phyloP scores from a whole-genome alignment of 92 coral and sea anemone genomes.

The Zoanthus sociatus region DNA sequence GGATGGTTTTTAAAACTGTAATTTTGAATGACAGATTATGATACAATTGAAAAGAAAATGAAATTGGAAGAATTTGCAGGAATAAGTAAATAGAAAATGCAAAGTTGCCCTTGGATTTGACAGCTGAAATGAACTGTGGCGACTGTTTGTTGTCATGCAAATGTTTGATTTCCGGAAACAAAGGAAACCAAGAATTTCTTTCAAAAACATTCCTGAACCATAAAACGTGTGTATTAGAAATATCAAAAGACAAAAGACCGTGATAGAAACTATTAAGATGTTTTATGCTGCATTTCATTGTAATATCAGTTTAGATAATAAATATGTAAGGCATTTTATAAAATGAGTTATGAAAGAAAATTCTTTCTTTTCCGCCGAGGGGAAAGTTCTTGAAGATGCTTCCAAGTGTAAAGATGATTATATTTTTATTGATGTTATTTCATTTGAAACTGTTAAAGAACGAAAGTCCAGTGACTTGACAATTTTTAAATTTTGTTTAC shows the following conservation, averaged over 20 bases:
- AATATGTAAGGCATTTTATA: not conserved
- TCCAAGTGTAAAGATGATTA: not conserved
- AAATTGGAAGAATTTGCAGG: not conserved
- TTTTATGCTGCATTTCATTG: not conserved
- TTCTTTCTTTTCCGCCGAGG: not conserved
- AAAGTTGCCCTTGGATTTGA: constrained; percentile 44
- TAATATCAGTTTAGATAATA: not conserved
- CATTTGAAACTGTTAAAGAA: not conserved
- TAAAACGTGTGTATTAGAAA: constrained; percentile 17
- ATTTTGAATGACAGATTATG: not conserved
- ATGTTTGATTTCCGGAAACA: constrained; percentile 25
- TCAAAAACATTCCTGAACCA: constrained; percentile 32
- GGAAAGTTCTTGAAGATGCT: not conserved
- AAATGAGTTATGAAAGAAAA: not conserved
- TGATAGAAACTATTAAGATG: constrained; percentile 29
- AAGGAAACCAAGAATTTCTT: constrained; percentile 24
- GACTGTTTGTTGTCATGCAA: constrained; percentile 50
- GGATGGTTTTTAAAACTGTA: not conserved
- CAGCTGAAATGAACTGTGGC: constrained; percentile 31
- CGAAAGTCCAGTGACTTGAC: not conserved
- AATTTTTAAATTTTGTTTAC: not conserved
- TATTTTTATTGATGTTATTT: not conserved
- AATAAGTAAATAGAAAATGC: not conserved
- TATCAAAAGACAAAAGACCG: constrained; percentile 15
- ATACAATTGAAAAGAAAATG: not conserved